Evolutionary conservation across 2,797 vertebrate species (phyloP).

Genomic region (Etheostoma perlongum): DNA sequence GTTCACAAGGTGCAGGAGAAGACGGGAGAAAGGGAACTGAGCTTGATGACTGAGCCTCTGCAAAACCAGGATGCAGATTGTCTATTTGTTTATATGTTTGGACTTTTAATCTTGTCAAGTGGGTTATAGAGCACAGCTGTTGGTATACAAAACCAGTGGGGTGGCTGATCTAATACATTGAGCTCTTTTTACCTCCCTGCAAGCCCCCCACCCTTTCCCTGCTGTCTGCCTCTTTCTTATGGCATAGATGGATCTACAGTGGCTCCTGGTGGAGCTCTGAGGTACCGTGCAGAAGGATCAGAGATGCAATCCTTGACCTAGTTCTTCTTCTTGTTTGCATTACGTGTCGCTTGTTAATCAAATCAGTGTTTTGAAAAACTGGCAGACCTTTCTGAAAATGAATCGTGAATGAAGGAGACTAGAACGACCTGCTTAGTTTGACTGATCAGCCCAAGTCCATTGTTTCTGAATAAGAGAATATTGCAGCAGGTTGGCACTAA

Average conservation of each 20-base stretch:
- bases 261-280: constrained; percentile 79
- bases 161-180: constrained; percentile 78
- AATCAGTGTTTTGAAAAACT: constrained; percentile 55
- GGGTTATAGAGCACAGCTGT: constrained; percentile 83
- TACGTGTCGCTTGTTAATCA: constrained; percentile 59
- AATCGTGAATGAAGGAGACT: constrained; percentile 29
- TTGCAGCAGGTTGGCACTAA: constrained; percentile 30
- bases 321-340: constrained; percentile 45
- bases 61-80: constrained; percentile 75
- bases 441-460: constrained; percentile 44
- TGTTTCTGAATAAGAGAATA: constrained; percentile 27
- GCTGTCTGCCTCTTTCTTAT: not conserved
- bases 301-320: constrained; percentile 76
- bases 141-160: constrained; percentile 79
- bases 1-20: constrained; percentile 61
- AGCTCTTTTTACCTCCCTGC: constrained; percentile 64
- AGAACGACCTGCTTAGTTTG: constrained; percentile 13
- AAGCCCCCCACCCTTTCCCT: constrained; percentile 36
- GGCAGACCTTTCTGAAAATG: constrained; percentile 32
- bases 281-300: constrained; percentile 48
- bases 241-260: constrained; percentile 75
- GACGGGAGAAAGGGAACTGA: constrained; percentile 30
- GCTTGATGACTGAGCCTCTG: constrained; percentile 52
- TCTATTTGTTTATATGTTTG: constrained; percentile 83
- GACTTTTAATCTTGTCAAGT: constrained; percentile 84